Conservation (phyloP, 2,797 vertebrate species). For the Malacoctenus gilli region DNA sequence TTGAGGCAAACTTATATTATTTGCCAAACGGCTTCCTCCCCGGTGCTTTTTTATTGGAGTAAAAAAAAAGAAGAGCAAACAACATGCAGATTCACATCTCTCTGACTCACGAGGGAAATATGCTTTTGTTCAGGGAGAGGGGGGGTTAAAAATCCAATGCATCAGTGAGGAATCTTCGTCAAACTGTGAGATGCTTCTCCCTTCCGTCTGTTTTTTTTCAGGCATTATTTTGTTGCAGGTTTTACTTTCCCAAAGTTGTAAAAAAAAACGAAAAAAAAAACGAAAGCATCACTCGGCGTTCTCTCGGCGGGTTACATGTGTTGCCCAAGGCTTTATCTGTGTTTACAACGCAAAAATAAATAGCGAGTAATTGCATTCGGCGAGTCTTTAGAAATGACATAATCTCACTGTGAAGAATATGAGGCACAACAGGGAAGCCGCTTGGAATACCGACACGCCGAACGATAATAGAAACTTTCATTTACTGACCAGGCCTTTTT, state of each 20-base stretch:
- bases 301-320: slow-evolving; percentile 35
- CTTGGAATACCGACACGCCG: slow-evolving; percentile 10
- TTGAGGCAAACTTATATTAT: neutral
- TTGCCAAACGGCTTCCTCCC: slow-evolving; percentile 3
- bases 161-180: slow-evolving; percentile 19
- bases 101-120: slow-evolving; percentile 25
- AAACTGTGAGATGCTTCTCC: slow-evolving; percentile 16
- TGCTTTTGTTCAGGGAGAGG: slow-evolving; percentile 20
- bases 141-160: neutral
- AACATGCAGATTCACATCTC: slow-evolving; percentile 15
- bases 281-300: slow-evolving; percentile 10
- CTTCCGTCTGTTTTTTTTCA: slow-evolving; percentile 44
- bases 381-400: slow-evolving; percentile 29
- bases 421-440: slow-evolving; percentile 6
- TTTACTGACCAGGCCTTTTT: neutral
- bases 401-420: slow-evolving; percentile 20
- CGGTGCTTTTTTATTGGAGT: slow-evolving; percentile 6
- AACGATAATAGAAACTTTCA: slow-evolving; percentile 11
- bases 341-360: slow-evolving; percentile 49
- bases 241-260: slow-evolving; percentile 10
- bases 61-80: slow-evolving; percentile 3
- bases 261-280: no score
- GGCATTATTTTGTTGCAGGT: slow-evolving; percentile 21
- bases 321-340: slow-evolving; percentile 31
- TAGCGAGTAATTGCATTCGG: slow-evolving; percentile 35